Conservation (phyloP, 2,888 invertebrate species). For the Theretra japonica region DNA sequence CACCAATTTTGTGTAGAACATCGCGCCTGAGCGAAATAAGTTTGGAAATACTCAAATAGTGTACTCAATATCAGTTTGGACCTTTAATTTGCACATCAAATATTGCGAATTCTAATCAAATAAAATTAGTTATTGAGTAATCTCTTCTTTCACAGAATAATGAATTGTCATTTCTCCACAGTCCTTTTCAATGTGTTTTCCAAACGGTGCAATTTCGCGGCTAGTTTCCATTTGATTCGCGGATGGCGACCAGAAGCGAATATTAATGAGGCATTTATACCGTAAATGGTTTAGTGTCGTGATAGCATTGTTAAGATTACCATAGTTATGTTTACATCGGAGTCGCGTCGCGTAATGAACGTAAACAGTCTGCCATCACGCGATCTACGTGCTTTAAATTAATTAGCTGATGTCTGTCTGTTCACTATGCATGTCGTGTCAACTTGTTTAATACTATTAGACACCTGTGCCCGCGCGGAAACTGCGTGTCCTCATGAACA, state of each 20-base stretch:
- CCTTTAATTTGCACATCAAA: too few relatives aligned
- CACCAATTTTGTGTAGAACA: too few relatives aligned
- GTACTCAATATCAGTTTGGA: too few relatives aligned
- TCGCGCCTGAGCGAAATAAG: too few relatives aligned
- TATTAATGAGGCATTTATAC: conserved; percentile 26
- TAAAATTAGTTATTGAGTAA: too few relatives aligned
- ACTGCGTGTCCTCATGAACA: background rate
- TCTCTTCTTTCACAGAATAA: too few relatives aligned
- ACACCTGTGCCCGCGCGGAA: conserved; percentile 26
- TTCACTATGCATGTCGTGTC: conserved; percentile 36
- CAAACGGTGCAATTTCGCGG: conserved; percentile 10
- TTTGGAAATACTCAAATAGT: too few relatives aligned
- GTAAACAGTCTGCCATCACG: conserved; percentile 36
- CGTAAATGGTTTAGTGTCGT: conserved; percentile 25
- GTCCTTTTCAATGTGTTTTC: background rate
- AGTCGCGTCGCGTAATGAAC: conserved; percentile 34
- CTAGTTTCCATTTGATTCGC: conserved; percentile 20
- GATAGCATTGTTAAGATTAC: conserved; percentile 26
- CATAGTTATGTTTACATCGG: conserved; percentile 38
- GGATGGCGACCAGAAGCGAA: conserved; percentile 21
- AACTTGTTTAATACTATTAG: conserved; percentile 19
- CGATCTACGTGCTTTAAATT: conserved; percentile 38
- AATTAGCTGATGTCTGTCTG: conserved; percentile 36
- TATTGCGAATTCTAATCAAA: too few relatives aligned
- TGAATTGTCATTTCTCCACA: too few relatives aligned